phyloP scores from a whole-genome alignment of 2,888 invertebrate species.

The Lagria hirta region DNA sequence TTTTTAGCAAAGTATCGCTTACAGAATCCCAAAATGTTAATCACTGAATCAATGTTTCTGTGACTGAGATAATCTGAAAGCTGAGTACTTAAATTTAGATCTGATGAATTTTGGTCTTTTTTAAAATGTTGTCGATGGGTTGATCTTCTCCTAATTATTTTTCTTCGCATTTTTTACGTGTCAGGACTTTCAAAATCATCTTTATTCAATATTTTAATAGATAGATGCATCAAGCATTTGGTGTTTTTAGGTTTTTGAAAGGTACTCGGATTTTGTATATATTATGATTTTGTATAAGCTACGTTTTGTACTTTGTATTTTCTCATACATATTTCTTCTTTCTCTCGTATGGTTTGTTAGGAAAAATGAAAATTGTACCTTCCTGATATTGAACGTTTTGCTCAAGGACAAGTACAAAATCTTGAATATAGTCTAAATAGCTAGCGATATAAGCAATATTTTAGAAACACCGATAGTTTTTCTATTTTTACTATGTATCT shows the following conservation, averaged over 20 bases:
- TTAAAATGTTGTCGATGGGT: too few relatives aligned
- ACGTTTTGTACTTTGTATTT: conserved; percentile 9
- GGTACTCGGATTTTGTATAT: conserved; percentile 17
- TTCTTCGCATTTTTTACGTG: too few relatives aligned
- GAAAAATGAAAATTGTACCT: conserved; percentile 6
- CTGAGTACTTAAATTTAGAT: too few relatives aligned
- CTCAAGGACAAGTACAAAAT: conserved; percentile 26
- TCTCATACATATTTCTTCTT: conserved; percentile 21
- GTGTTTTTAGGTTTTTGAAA: conserved; percentile 11
- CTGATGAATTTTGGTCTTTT: too few relatives aligned
- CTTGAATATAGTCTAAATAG: conserved; percentile 13
- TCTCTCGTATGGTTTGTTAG: conserved; percentile 2
- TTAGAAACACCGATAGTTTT: conserved; percentile 9
- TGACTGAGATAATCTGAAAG: too few relatives aligned
- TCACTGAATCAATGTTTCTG: too few relatives aligned
- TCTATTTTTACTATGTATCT: conserved; percentile 18
- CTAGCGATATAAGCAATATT: conserved; percentile 15
- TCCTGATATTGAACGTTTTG: conserved; percentile 12
- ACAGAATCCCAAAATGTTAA: too few relatives aligned
- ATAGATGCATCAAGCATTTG: conserved; percentile 18
- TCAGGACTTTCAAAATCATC: too few relatives aligned
- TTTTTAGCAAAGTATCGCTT: too few relatives aligned
- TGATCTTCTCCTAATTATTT: too few relatives aligned
- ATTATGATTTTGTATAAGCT: conserved; percentile 24
- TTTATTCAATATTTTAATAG: conserved; percentile 21